Evolutionary conservation across 2,888 invertebrate species (phyloP).

Genomic region (Tetanocera ferruginea): DNA sequence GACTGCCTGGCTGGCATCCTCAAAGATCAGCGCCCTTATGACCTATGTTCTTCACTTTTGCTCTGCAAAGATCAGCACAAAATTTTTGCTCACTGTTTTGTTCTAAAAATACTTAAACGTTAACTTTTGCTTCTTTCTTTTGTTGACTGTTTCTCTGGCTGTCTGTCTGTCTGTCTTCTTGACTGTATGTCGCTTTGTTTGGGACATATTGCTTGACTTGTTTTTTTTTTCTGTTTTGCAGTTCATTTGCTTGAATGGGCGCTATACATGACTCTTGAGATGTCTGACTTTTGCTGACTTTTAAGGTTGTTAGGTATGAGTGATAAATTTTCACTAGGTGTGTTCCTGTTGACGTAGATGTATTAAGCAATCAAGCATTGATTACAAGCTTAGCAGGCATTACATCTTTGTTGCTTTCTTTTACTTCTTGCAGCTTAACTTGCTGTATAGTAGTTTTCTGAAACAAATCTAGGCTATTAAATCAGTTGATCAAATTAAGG

Average conservation of each 20-base stretch:
- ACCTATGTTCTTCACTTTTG: constrained; percentile 41
- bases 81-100: constrained; percentile 28
- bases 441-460: no score
- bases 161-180: not conserved
- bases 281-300: not conserved
- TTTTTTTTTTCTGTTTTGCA: not conserved
- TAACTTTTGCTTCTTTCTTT: not conserved
- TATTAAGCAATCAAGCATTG: constrained; percentile 25
- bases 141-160: not conserved
- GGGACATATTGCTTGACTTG: constrained; percentile 27
- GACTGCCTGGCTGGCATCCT: constrained; percentile 9
- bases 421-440: not conserved
- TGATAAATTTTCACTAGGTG: not conserved
- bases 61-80: constrained; percentile 29
- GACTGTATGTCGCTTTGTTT: constrained; percentile 26
- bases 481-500: no score
- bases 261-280: not conserved
- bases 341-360: constrained; percentile 18
- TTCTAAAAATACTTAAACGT: constrained; percentile 46
- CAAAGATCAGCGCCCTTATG: constrained; percentile 45
- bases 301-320: not conserved
- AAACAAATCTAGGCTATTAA: no score
- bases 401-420: not conserved
- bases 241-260: not conserved
- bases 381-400: not conserved